Evolutionary conservation across 2,797 vertebrate genomes (phyloP).

Genomic region (Sebastes oblongus): DNA sequence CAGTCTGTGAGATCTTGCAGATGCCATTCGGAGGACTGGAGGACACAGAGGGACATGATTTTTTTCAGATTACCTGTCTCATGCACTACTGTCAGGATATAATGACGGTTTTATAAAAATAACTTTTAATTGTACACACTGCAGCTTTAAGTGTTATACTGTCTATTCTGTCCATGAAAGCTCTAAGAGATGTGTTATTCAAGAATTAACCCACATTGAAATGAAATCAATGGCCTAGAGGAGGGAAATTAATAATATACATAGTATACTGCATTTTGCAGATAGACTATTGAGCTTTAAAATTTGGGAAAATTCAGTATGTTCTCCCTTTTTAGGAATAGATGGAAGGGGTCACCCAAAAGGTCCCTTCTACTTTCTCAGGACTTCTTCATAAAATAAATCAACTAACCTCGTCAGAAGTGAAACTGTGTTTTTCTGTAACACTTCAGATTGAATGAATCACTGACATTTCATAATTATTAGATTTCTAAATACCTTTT

Average conservation of each 20-base stretch:
- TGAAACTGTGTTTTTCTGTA: neutral
- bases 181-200: neutral
- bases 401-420: neutral
- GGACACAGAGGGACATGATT: no score
- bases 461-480: neutral
- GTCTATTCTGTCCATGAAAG: neutral
- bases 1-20: no score
- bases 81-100: no score
- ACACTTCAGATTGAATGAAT: neutral
- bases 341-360: neutral
- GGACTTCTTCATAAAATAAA: neutral
- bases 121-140: no score
- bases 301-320: neutral
- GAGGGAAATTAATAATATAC: neutral
- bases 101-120: no score
- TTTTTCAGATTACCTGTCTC: no score
- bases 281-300: neutral
- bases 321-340: neutral
- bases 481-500: conserved; percentile 21
- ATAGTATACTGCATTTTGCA: neutral
- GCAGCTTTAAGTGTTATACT: neutral
- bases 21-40: no score
- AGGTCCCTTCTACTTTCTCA: neutral
- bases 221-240: neutral
- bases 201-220: neutral